phyloP scores from a whole-genome alignment of 1,140 invertebrate genomes.

The Euwallacea similis region DNA sequence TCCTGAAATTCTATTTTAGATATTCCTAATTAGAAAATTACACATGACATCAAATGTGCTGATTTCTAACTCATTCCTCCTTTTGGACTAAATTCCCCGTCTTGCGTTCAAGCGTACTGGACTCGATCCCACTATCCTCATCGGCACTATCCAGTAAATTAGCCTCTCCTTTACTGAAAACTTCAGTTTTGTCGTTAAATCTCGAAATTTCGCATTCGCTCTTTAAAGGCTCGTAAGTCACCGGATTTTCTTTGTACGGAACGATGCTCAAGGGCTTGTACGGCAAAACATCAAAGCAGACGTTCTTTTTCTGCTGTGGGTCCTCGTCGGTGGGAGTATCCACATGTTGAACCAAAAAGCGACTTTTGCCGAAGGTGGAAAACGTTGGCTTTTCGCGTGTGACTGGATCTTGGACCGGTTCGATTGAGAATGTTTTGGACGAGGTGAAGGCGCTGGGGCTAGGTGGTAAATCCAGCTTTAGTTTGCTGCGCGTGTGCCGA shows the following conservation, averaged over 20 bases:
- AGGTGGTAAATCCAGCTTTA: constrained; percentile 70
- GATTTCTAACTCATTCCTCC: no score
- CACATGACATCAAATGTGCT: no score
- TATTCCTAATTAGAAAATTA: no score
- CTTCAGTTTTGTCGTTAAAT: constrained; percentile 40
- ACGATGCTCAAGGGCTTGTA: constrained; percentile 46
- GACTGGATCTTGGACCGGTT: constrained; percentile 43
- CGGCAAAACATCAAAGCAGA: constrained; percentile 52
- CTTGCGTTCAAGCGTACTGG: constrained; percentile 60
- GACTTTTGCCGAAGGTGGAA: constrained; percentile 52
- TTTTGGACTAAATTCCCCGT: background rate
- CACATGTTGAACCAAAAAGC: constrained; percentile 53
- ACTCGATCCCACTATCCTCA: constrained; percentile 63
- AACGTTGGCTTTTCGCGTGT: constrained; percentile 50
- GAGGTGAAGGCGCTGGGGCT: constrained; percentile 54
- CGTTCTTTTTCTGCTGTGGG: constrained; percentile 42
- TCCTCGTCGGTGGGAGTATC: constrained; percentile 47
- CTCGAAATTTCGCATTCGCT: background rate
- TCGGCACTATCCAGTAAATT: constrained; percentile 62
- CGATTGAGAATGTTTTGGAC: constrained; percentile 45
- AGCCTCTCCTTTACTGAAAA: constrained; percentile 59
- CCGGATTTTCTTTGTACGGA: constrained; percentile 11
- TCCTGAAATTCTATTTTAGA: no score
- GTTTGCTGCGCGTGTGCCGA: constrained; percentile 69
- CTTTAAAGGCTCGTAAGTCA: constrained; percentile 32